A percentile compares a stretch with the other conserved stretches of the same genome.
Conservation (phyloP, 2,797 vertebrate species). For the Galaxias olidus region DNA sequence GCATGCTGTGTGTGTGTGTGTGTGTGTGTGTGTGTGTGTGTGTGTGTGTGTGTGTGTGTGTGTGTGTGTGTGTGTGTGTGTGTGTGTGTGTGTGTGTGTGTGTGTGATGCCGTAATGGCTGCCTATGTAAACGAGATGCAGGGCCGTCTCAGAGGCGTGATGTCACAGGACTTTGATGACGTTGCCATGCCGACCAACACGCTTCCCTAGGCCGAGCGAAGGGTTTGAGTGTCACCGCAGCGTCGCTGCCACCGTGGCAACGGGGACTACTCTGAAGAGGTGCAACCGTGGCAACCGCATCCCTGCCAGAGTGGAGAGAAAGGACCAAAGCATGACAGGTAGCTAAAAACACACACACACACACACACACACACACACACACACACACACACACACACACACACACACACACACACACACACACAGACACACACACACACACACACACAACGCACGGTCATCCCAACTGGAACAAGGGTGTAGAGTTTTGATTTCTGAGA, state of each 20-base stretch:
- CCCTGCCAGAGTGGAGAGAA: background rate
- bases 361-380: background rate
- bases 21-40: slow-evolving; percentile 1
- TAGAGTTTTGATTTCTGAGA: no score
- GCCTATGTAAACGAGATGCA: background rate
- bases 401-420: no score
- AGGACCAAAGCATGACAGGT: background rate
- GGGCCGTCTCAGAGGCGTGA: background rate
- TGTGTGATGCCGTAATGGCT: background rate
- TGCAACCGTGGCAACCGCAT: slow-evolving; percentile 7
- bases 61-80: slow-evolving; percentile 1
- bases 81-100: background rate
- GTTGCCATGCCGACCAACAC: slow-evolving; percentile 55
- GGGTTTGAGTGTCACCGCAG: slow-evolving; percentile 23
- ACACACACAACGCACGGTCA: no score
- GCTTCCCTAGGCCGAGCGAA: slow-evolving; percentile 11
- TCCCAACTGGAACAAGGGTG: no score
- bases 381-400: no score
- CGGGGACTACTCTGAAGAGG: slow-evolving; percentile 4
- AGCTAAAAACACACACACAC: background rate
- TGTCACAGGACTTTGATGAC: slow-evolving; percentile 36
- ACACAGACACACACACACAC: no score
- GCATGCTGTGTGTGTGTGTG: slow-evolving; percentile 4
- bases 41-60: slow-evolving; percentile 7
- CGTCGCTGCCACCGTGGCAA: slow-evolving; percentile 11